These are phyloP conservation scores for Diarsia dahlii DNA, from an alignment of 2,888 invertebrate genomes.

Conservation along the genomic window DNA sequence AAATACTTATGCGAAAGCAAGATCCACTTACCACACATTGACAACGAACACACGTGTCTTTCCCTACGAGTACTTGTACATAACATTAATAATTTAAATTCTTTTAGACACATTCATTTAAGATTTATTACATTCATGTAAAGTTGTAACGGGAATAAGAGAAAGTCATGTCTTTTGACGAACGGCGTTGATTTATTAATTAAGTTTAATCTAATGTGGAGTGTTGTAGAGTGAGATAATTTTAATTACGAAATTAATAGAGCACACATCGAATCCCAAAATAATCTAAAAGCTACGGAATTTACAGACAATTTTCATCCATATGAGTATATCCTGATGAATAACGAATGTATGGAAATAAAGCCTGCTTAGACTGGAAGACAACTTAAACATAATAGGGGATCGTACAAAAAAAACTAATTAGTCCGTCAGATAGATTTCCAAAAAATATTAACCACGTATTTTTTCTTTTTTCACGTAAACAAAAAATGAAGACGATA, in stretches of 20 bases:
- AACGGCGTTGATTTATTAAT: constrained; percentile 1
- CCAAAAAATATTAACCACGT: too few relatives aligned
- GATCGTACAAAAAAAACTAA: too few relatives aligned
- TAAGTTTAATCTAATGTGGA: not conserved
- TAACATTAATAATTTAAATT: constrained; percentile 36
- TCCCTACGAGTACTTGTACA: too few relatives aligned
- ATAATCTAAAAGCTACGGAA: not conserved
- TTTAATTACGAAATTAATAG: not conserved
- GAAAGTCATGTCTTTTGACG: constrained; percentile 1
- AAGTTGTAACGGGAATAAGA: not conserved
- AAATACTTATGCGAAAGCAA: too few relatives aligned
- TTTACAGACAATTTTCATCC: not conserved
- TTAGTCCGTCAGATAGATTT: too few relatives aligned
- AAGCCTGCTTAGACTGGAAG: not conserved
- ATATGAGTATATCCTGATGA: not conserved
- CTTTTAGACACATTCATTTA: constrained; percentile 16
- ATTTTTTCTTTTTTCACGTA: too few relatives aligned
- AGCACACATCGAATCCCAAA: not conserved
- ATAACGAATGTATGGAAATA: not conserved
- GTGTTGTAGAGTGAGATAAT: not conserved
- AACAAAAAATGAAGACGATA: too few relatives aligned
- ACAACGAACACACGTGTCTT: not conserved
- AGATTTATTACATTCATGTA: constrained; percentile 13
- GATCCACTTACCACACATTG: too few relatives aligned
- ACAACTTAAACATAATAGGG: too few relatives aligned